Conservation (phyloP, 2,113 vertebrate species). For the Noctilio leporinus region DNA sequence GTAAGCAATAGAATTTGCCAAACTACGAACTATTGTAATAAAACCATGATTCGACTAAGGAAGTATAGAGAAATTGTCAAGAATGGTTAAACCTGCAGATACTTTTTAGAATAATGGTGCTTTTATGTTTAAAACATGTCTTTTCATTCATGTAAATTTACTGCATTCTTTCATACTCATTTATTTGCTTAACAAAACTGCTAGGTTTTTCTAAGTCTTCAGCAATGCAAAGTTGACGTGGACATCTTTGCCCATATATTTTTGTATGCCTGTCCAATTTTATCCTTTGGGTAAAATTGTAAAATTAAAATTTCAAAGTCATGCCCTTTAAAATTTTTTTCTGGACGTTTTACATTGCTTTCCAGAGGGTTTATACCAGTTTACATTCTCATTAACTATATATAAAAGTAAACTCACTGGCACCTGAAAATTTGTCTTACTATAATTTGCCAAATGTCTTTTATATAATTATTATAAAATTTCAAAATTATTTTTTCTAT, state of each 20-base stretch:
- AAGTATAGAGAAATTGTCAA: neutral
- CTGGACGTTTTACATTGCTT: conserved; percentile 1
- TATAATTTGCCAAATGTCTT: conserved; percentile 17
- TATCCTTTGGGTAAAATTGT: neutral
- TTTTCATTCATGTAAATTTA: neutral
- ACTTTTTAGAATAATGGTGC: neutral
- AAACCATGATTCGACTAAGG: neutral
- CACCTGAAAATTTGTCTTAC: conserved; percentile 10
- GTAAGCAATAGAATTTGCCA: neutral
- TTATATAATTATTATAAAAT: conserved; percentile 3
- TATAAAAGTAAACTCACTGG: neutral
- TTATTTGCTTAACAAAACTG: neutral
- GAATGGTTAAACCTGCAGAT: neutral
- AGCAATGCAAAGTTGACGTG: neutral
- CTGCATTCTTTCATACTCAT: neutral
- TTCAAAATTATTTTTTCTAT: neutral
- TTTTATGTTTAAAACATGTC: neutral
- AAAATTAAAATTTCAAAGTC: conserved; percentile 34
- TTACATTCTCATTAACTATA: neutral
- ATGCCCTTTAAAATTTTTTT: neutral
- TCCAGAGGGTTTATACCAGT: neutral
- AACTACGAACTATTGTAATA: neutral
- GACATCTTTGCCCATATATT: neutral
- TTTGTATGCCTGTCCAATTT: neutral
- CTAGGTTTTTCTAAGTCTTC: neutral